Conservation (phyloP, 2,888 invertebrate genomes). For the Epistrophella euchroma region DNA sequence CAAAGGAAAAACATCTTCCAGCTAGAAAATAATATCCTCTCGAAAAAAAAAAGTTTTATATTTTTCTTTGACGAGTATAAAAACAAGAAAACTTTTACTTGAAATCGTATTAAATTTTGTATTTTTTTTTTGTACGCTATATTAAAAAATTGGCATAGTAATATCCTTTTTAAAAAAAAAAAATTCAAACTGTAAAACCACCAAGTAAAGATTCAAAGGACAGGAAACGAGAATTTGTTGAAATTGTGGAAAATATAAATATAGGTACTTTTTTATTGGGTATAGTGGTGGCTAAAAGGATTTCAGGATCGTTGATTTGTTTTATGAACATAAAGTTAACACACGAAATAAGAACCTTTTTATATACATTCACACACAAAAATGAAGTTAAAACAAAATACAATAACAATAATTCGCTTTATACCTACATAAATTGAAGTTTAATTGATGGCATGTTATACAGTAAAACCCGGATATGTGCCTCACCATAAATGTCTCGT, state of each 20-base stretch:
- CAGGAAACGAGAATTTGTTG: not conserved
- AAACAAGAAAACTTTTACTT: conserved; percentile 13
- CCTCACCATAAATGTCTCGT: no score
- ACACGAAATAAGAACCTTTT: not conserved
- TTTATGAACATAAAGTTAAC: not conserved
- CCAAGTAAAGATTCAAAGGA: not conserved
- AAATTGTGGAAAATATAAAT: conserved; percentile 3
- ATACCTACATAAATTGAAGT: conserved; percentile 15
- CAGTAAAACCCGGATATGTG: no score
- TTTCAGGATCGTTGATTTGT: conserved; percentile 4
- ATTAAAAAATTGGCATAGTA: not conserved
- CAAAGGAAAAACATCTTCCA: not conserved
- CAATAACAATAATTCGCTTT: conserved; percentile 5
- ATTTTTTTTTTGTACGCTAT: not conserved
- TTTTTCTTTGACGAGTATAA: not conserved
- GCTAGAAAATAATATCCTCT: conserved; percentile 13
- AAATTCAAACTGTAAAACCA: not conserved
- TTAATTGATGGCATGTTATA: conserved; percentile 47
- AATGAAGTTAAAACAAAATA: not conserved
- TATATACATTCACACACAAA: not conserved
- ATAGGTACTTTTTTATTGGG: no score
- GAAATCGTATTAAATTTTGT: conserved; percentile 7
- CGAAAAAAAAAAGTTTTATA: not conserved
- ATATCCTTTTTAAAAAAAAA: not conserved
- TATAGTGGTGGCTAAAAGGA: not conserved